Evolutionary conservation across 2,888 invertebrate genomes (phyloP).

Genomic region (Sphinx pinastri): DNA sequence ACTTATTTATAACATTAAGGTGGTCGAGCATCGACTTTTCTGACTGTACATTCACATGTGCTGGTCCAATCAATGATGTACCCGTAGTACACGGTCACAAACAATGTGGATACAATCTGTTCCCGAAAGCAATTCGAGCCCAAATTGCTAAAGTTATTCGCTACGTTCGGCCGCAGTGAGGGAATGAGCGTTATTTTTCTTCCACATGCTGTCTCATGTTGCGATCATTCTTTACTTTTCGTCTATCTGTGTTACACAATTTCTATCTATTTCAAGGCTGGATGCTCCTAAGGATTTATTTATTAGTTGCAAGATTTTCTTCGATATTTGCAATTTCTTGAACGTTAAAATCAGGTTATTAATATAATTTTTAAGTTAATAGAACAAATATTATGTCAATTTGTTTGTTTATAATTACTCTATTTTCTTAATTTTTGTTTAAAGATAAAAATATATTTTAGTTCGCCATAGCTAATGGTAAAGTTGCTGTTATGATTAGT

Average conservation of each 20-base stretch:
- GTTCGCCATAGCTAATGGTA: too few relatives aligned
- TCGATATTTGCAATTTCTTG: not conserved
- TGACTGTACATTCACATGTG: too few relatives aligned
- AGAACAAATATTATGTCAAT: too few relatives aligned
- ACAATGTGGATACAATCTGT: constrained; percentile 26
- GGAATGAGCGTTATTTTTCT: constrained; percentile 64
- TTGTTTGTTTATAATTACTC: too few relatives aligned
- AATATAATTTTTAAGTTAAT: too few relatives aligned
- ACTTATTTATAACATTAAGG: too few relatives aligned
- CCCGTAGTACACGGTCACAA: constrained; percentile 23
- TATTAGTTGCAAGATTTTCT: not conserved
- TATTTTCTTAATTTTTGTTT: too few relatives aligned
- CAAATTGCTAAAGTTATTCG: constrained; percentile 61
- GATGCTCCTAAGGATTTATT: not conserved
- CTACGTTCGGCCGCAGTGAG: constrained; percentile 39
- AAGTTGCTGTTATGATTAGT: too few relatives aligned
- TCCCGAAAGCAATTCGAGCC: constrained; percentile 52
- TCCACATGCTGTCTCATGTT: constrained; percentile 75
- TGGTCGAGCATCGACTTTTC: too few relatives aligned
- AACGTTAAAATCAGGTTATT: too few relatives aligned
- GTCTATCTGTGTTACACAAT: constrained; percentile 52
- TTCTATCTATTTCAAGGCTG: constrained; percentile 23
- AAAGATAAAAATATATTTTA: too few relatives aligned
- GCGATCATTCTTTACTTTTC: constrained; percentile 79
- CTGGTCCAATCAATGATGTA: not conserved